phyloP scores from a whole-genome alignment of 2,113 vertebrate species.

The Theropithecus gelada region DNA sequence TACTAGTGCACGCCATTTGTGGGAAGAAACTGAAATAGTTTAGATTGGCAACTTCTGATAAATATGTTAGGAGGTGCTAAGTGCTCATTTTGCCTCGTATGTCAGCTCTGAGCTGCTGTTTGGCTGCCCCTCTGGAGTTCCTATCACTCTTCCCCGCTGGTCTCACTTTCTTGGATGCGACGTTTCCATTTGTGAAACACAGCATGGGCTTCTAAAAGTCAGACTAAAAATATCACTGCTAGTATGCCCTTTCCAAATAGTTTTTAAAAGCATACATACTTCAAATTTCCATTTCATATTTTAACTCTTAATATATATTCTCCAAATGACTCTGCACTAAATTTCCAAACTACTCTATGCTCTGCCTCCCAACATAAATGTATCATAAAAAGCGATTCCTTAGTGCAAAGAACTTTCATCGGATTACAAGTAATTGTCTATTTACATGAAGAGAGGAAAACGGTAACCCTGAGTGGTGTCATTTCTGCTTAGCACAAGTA shows the following conservation, averaged over 20 bases:
- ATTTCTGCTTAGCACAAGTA: background rate
- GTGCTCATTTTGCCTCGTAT: background rate
- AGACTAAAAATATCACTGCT: background rate
- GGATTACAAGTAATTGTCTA: background rate
- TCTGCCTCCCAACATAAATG: background rate
- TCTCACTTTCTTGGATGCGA: background rate
- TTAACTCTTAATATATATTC: background rate
- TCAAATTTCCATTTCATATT: background rate
- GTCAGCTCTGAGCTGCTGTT: background rate
- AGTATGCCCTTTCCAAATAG: background rate
- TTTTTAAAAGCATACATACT: background rate
- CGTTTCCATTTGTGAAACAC: background rate
- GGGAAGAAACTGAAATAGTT: background rate
- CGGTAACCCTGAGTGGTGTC: background rate
- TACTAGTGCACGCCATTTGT: background rate
- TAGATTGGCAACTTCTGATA: background rate
- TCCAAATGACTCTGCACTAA: background rate
- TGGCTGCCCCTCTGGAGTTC: background rate
- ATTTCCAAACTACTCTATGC: background rate
- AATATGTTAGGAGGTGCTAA: background rate
- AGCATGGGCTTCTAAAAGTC: background rate
- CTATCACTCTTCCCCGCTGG: background rate
- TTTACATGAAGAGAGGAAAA: background rate
- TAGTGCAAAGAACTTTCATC: constrained; percentile 15
- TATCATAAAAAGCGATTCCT: background rate